A percentile compares a stretch with the other conserved stretches of the same genome.
Conservation (phyloP, 1,140 invertebrate genomes). For the Caenorhabditis latens region DNA sequence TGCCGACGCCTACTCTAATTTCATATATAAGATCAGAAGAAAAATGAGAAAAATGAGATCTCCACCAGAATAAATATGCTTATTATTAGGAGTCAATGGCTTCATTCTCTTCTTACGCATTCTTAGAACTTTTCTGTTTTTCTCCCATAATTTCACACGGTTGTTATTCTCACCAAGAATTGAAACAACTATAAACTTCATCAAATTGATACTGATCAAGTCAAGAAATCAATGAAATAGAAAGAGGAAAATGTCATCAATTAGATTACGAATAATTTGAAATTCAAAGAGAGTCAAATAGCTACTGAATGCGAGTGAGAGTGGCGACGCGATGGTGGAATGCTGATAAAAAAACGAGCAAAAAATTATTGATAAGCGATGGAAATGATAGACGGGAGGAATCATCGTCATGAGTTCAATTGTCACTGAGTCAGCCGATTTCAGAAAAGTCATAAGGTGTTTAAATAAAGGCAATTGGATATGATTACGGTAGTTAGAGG, state of each 20-base stretch:
- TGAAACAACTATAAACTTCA: not conserved
- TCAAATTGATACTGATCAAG: not conserved
- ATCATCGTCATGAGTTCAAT: slow-evolving; percentile 50
- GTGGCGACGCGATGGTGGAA: slow-evolving; percentile 32
- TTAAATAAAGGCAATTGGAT: not conserved
- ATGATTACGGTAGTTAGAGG: not conserved
- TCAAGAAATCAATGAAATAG: not conserved
- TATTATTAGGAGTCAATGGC: not conserved
- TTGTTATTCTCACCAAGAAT: not conserved
- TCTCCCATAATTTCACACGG: not conserved
- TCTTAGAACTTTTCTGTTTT: not conserved
- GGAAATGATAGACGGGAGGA: slow-evolving; percentile 11
- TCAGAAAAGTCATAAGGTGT: slow-evolving; percentile 16
- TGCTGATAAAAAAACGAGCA: slow-evolving; percentile 43
- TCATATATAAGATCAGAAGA: slow-evolving; percentile 21
- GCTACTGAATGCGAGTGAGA: slow-evolving; percentile 48
- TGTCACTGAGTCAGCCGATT: slow-evolving; percentile 38
- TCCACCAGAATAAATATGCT: slow-evolving; percentile 26
- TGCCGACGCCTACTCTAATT: slow-evolving; percentile 12
- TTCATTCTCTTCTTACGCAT: not conserved
- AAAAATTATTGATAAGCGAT: slow-evolving; percentile 32
- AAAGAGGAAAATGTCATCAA: not conserved
- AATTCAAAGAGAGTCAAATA: slow-evolving; percentile 1
- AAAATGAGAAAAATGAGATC: not conserved
- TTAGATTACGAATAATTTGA: slow-evolving; percentile 39